phyloP scores from a whole-genome alignment of 2,797 vertebrate genomes.

The Enteromius paludinosus region DNA sequence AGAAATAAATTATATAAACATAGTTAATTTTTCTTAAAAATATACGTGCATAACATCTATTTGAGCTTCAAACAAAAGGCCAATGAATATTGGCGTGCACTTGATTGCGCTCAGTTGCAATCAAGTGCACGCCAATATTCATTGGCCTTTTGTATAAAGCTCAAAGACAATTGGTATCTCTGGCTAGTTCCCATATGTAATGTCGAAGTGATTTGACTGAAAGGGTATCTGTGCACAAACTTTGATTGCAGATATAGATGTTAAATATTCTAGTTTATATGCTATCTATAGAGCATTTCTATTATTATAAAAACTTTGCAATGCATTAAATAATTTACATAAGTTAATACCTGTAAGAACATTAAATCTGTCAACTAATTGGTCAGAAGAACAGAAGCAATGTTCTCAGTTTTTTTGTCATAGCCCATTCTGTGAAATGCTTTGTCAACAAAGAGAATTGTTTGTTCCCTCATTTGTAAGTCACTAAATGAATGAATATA shows the following conservation, averaged over 20 bases:
- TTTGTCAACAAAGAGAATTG: not conserved
- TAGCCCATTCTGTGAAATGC: not conserved
- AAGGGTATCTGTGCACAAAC: not conserved
- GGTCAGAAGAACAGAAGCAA: not conserved
- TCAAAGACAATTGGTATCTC: too few species aligned
- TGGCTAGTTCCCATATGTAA: too few species aligned
- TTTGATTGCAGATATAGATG: not conserved
- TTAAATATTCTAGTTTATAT: not conserved
- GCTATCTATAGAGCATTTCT: not conserved
- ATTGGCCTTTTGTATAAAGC: too few species aligned
- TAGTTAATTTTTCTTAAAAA: too few species aligned
- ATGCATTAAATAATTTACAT: not conserved
- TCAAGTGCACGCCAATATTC: too few species aligned
- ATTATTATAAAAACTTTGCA: not conserved
- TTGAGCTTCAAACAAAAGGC: too few species aligned
- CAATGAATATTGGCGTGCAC: too few species aligned
- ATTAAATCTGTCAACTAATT: not conserved
- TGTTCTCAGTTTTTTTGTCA: not conserved
- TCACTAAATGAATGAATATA: not conserved
- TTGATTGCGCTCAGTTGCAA: too few species aligned
- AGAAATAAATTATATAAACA: too few species aligned
- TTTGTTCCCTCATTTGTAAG: not conserved
- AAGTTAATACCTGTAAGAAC: not conserved
- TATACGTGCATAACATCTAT: too few species aligned
- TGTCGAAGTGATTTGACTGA: too few species aligned